Evolutionary conservation across 2,888 invertebrate genomes (phyloP).

Genomic region (Nasonovia ribisnigri): DNA sequence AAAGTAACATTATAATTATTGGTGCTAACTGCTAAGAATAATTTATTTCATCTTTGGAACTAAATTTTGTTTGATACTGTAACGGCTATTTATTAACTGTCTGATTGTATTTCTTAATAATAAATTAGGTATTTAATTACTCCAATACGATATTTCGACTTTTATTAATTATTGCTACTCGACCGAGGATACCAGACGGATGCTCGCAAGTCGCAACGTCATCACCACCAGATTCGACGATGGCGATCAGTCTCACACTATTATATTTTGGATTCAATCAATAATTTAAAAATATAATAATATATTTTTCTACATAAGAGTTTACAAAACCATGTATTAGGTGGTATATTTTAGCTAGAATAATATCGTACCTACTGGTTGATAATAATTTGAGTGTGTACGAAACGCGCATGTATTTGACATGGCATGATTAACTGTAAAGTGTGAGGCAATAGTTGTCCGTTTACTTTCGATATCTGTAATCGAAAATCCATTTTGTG

Average conservation of each 20-base stretch:
- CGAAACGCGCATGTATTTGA: background rate
- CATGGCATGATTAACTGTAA: background rate
- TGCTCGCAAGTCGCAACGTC: no score
- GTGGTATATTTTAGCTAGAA: background rate
- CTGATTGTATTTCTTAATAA: background rate
- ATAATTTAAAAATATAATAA: background rate
- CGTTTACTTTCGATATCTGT: constrained; percentile 53
- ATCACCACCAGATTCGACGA: no score
- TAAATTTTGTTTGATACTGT: background rate
- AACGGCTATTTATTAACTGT: background rate
- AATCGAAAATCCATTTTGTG: constrained; percentile 74
- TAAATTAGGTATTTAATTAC: no score
- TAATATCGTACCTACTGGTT: background rate
- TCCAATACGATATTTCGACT: no score
- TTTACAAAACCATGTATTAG: background rate
- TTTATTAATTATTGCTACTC: background rate
- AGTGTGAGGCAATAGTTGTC: background rate
- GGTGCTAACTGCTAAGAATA: no score
- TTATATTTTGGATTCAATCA: background rate
- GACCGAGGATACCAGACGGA: background rate
- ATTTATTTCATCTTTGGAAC: background rate
- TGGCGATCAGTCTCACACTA: background rate
- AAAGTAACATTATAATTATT: no score
- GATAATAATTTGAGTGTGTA: background rate
- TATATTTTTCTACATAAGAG: background rate